Conservation (phyloP, 2,113 vertebrate species). For the Lepidothrix coronata region DNA sequence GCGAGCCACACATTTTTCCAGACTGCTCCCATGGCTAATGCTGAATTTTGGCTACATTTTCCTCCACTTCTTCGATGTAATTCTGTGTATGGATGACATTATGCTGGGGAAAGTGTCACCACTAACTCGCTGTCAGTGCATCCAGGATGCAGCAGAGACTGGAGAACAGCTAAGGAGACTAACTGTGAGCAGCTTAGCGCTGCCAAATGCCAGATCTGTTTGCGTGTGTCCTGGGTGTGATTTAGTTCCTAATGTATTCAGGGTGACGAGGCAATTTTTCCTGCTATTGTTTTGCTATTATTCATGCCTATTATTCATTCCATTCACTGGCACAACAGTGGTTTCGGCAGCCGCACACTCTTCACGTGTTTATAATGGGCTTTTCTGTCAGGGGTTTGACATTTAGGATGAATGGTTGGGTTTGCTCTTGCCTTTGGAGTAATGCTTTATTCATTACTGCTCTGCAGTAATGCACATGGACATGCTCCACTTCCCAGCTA, state of each 20-base stretch:
- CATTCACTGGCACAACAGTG: neutral
- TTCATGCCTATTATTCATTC: neutral
- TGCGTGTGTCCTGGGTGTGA: neutral
- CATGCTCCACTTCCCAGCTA: neutral
- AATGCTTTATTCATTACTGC: neutral
- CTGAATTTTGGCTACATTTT: slow-evolving; percentile 23
- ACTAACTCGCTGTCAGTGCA: neutral
- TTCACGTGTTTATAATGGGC: neutral
- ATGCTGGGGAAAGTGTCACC: neutral
- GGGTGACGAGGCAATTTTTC: slow-evolving; percentile 6
- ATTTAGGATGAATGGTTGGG: neutral
- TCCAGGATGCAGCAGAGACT: neutral
- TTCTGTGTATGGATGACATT: neutral
- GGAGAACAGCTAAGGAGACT: neutral
- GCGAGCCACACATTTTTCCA: slow-evolving; percentile 30
- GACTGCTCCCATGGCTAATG: neutral
- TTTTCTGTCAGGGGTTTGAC: slow-evolving; percentile 14
- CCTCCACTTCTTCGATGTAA: neutral
- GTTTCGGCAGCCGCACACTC: neutral
- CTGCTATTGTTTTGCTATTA: slow-evolving; percentile 34
- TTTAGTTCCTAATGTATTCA: neutral
- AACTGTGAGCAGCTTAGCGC: neutral
- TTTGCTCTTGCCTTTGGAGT: neutral
- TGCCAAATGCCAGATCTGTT: neutral
- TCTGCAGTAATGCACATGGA: neutral